phyloP scores from a whole-genome alignment of 92 coral and sea anemone species.

The Scolanthus callimorphus region DNA sequence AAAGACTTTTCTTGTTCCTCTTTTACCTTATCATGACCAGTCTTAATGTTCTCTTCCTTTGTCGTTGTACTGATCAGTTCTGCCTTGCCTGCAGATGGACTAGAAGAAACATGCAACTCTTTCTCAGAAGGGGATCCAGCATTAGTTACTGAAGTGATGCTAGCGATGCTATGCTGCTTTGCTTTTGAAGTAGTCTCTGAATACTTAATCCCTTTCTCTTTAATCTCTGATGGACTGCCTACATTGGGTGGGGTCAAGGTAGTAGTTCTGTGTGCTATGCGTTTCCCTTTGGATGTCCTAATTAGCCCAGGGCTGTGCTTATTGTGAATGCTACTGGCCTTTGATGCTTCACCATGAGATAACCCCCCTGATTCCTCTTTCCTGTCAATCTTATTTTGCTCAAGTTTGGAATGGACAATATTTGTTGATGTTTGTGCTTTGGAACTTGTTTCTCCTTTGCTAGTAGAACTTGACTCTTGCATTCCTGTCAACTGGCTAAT shows the following conservation, averaged over 20 bases:
- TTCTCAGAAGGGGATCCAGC: background rate
- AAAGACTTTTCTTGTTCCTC: no score
- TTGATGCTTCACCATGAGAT: background rate
- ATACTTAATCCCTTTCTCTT: background rate
- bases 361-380: background rate
- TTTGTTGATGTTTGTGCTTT: background rate
- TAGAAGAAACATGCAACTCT: background rate
- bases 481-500: constrained; percentile 27
- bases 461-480: background rate
- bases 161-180: background rate
- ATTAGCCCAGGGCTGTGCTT: background rate
- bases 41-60: background rate
- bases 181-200: background rate
- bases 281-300: background rate
- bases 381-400: constrained; percentile 5
- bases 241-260: background rate
- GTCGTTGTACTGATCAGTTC: background rate
- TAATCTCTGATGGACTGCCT: background rate
- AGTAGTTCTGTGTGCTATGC: background rate
- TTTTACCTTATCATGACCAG: no score
- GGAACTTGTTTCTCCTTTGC: background rate
- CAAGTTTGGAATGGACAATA: background rate
- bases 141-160: background rate
- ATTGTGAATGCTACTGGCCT: background rate
- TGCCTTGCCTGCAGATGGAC: background rate